A percentile compares a stretch with the other conserved stretches of the same genome.
phyloP scores from a whole-genome alignment of 2,113 vertebrate species.

The Myrmophylax atrothorax region DNA sequence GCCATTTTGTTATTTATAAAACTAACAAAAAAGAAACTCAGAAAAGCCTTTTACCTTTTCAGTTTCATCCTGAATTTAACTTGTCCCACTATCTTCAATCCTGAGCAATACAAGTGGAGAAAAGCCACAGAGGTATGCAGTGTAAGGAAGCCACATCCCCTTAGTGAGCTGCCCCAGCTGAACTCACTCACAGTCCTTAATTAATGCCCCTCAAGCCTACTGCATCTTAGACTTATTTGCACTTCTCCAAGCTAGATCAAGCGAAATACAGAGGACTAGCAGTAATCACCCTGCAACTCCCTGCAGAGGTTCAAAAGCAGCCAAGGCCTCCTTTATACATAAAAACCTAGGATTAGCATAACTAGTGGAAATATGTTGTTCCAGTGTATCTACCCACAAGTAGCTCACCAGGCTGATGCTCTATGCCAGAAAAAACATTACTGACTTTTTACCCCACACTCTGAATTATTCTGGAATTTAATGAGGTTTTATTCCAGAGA shows the following conservation, averaged over 20 bases:
- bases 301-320: background rate
- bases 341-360: background rate
- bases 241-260: background rate
- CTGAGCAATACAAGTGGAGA: background rate
- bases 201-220: background rate
- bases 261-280: background rate
- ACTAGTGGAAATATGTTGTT: background rate
- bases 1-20: background rate
- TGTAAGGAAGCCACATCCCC: background rate
- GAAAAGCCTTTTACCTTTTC: background rate
- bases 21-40: background rate
- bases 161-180: background rate
- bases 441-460: background rate
- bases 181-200: background rate
- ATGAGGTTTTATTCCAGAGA: constrained; percentile 5
- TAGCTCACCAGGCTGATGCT: background rate
- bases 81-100: background rate
- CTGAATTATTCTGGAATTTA: constrained; percentile 16
- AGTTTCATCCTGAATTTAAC: background rate
- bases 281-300: background rate
- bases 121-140: background rate
- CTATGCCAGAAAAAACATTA: background rate
- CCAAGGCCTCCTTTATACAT: background rate
- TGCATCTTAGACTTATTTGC: background rate
- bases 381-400: background rate